These are phyloP conservation scores for Tetrax tetrax DNA, from an alignment of 2,113 vertebrate genomes.

Conservation along the genomic window DNA sequence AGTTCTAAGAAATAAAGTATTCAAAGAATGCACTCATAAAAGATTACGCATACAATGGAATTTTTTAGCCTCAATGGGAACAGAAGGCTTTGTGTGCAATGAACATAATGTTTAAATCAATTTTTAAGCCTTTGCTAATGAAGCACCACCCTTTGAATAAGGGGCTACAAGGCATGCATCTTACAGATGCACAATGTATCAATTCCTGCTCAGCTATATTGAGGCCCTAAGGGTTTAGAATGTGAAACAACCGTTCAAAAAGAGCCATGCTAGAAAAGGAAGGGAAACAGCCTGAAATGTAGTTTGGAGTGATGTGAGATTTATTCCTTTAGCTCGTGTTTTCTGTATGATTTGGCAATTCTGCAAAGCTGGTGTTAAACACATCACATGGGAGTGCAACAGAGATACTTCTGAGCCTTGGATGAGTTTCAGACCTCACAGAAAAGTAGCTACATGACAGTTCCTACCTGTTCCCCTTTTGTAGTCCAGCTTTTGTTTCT, in stretches of 20 bases:
- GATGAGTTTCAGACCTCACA: neutral
- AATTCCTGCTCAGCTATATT: neutral
- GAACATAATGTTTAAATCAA: slow-evolving; percentile 52
- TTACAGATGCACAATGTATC: neutral
- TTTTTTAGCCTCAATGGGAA: slow-evolving; percentile 75
- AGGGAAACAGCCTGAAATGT: neutral
- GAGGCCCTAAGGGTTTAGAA: neutral
- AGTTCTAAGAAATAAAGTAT: slow-evolving; percentile 78
- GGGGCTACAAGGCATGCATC: neutral
- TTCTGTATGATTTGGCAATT: neutral
- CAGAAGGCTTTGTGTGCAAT: slow-evolving; percentile 51
- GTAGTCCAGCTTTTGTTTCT: neutral
- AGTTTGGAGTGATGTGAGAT: slow-evolving; percentile 5
- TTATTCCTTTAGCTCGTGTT: neutral
- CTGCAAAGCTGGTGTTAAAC: neutral
- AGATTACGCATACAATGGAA: slow-evolving; percentile 72
- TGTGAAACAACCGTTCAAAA: neutral
- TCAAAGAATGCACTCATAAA: slow-evolving; percentile 80
- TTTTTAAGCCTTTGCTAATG: slow-evolving; percentile 41
- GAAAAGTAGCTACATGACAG: neutral
- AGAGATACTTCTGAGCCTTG: slow-evolving; percentile 1
- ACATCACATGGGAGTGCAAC: neutral
- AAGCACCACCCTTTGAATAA: neutral
- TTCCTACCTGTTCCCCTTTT: neutral
- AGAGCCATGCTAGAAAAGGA: neutral